Evolutionary conservation across 2,797 vertebrate genomes (phyloP).

Genomic region (Ctenopoma multispine): DNA sequence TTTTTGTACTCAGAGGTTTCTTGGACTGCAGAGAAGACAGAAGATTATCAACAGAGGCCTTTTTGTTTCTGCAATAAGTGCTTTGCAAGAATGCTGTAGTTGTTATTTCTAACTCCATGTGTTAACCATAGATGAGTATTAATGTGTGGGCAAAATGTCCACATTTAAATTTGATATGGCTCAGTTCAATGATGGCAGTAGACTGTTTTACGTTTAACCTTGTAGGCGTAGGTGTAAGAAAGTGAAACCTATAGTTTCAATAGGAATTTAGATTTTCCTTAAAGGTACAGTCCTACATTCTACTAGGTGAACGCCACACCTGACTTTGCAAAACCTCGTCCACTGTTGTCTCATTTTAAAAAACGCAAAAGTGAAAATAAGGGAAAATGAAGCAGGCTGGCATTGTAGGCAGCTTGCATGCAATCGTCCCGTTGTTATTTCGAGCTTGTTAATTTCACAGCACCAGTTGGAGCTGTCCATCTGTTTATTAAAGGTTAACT

Average conservation of each 20-base stretch:
- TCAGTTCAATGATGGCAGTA: background rate
- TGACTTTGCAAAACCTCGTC: conserved; percentile 7
- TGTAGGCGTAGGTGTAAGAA: background rate
- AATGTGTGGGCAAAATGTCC: conserved; percentile 1
- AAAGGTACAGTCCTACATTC: background rate
- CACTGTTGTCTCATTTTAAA: conserved; percentile 4
- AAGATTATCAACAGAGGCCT: conserved; percentile 20
- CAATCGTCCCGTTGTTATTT: conserved; percentile 78
- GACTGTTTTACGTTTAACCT: background rate
- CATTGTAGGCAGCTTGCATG: conserved; percentile 56
- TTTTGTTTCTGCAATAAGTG: conserved; percentile 33
- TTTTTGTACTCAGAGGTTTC: conserved; percentile 47
- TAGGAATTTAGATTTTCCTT: background rate
- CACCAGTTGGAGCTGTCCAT: conserved; percentile 89
- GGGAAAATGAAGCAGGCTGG: conserved; percentile 42
- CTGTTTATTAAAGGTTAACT: conserved; percentile 94
- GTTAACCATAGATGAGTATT: conserved; percentile 4
- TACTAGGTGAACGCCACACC: background rate
- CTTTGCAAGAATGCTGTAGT: conserved; percentile 8
- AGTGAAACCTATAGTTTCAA: conserved; percentile 5
- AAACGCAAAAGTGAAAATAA: conserved; percentile 41
- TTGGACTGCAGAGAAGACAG: conserved; percentile 26
- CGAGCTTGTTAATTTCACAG: conserved; percentile 88
- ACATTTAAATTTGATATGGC: background rate
- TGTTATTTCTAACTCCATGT: conserved; percentile 18